Evolutionary conservation across 1,140 invertebrate genomes (phyloP), one percentile per base, ranked within the genome.

Genomic region (Panagrolaimus sp.): DNA sequence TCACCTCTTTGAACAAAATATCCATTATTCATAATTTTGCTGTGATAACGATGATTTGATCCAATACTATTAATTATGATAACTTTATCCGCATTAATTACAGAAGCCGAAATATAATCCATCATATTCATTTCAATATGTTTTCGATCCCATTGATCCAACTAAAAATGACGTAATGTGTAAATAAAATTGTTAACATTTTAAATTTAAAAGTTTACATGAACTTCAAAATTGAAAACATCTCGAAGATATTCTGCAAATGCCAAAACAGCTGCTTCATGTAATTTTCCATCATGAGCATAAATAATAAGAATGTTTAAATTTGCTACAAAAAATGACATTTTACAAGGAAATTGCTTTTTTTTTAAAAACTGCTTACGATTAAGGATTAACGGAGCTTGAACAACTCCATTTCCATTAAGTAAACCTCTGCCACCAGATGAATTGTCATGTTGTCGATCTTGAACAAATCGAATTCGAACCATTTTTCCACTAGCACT

Each of bases 51-150:
- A 14, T 79, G 67, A 44, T 62, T 70, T 3, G 81, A 45, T n/a
- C 80, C 80, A 7, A 77, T 42, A 2, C 81, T 83, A 67, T 82
- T 82, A 57, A 82, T 67, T 1, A 82, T 45, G n/a, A 82, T 57
- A n/a, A 83, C 70, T 63, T 82, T 82, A 51, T 82, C 78, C 5
- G 81, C 77, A 11, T 69, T 70, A n/a, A 82, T 64, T 11, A 82
- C 74, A 5, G 77, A 77, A 9, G 78, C 61, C 11, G 78, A 78
- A n/a, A 82, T 57, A 47, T 80, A 82, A 53, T 83, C 81, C 16
- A 69, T 65, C 47, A 80, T 63, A 46, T 83, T 82, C 4, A 14
- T 11, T 14, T 81, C 81, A 46, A 82, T 82, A 16, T 72, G 70
- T 1, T 73, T 71, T 45, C 57, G 31, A 53, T 82, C 78, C 78